phyloP scores from a whole-genome alignment of 2,797 vertebrate genomes.

The Triplophysa yarkandensis region DNA sequence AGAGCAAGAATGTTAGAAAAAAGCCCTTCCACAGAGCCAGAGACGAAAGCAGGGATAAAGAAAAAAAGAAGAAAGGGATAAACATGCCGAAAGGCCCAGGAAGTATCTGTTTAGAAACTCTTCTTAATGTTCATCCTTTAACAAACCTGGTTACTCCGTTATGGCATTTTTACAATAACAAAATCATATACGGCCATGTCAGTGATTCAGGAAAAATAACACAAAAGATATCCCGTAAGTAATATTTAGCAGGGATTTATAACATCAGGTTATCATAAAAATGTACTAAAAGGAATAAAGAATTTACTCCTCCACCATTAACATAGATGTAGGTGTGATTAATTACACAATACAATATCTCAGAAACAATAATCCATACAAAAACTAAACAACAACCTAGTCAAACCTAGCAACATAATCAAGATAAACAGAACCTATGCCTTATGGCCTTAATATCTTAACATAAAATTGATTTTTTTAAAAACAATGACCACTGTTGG shows the following conservation, averaged over 20 bases:
- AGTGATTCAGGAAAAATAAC: not conserved
- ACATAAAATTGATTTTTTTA: no score
- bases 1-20: conserved; percentile 86
- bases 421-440: not conserved
- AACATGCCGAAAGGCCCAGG: conserved; percentile 9
- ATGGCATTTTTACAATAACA: not conserved
- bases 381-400: not conserved
- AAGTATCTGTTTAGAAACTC: not conserved
- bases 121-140: conserved; percentile 8
- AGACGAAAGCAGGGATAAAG: conserved; percentile 56
- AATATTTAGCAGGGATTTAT: no score
- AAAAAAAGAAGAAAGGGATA: conserved; percentile 40
- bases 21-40: conserved; percentile 73
- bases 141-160: not conserved
- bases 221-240: not conserved
- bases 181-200: not conserved
- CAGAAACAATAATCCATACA: not conserved
- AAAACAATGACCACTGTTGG: no score
- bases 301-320: not conserved
- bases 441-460: not conserved
- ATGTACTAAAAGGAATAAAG: no score
- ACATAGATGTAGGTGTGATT: not conserved
- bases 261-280: no score
- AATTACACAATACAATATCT: not conserved
- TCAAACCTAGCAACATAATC: not conserved